A percentile compares a stretch with the other conserved stretches of the same genome.
phyloP scores from a whole-genome alignment of 2,888 invertebrate species.

The Ophraella communa region DNA sequence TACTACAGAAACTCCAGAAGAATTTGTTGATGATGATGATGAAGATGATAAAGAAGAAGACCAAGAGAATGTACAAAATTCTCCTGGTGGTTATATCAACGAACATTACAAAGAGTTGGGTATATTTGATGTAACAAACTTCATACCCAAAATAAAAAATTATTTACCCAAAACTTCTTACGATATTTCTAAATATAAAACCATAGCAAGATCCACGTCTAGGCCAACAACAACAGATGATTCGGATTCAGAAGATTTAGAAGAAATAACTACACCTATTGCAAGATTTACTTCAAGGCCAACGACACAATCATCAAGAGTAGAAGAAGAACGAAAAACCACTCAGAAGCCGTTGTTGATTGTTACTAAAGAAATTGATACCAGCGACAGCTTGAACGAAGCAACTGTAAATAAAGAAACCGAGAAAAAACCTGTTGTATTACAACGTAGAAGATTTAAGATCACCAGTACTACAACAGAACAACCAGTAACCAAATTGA shows the following conservation, averaged over 20 bases:
- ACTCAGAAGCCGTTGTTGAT: not conserved
- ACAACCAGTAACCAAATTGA: constrained; percentile 22
- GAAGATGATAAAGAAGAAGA: constrained; percentile 38
- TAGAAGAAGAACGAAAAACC: too few relatives aligned
- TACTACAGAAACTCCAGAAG: constrained; percentile 36
- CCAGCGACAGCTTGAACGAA: constrained; percentile 13
- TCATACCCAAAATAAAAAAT: constrained; percentile 52
- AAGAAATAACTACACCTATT: constrained; percentile 8
- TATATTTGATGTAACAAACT: constrained; percentile 56
- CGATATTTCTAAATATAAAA: constrained; percentile 58
- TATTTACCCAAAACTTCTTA: constrained; percentile 53
- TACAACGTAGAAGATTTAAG: constrained; percentile 6
- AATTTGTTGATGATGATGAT: constrained; percentile 39
- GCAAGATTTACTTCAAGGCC: too few relatives aligned
- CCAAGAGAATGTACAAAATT: constrained; percentile 46
- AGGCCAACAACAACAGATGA: constrained; percentile 46
- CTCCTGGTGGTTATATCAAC: constrained; percentile 45
- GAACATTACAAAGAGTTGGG: constrained; percentile 39
- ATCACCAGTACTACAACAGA: constrained; percentile 16
- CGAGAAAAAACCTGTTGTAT: constrained; percentile 10
- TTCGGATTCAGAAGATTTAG: constrained; percentile 17
- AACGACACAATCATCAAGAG: too few relatives aligned
- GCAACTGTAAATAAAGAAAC: constrained; percentile 5
- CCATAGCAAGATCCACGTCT: constrained; percentile 49
- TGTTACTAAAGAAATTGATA: not conserved